Conservation (phyloP, 1,140 invertebrate genomes). For the Limonius californicus region DNA sequence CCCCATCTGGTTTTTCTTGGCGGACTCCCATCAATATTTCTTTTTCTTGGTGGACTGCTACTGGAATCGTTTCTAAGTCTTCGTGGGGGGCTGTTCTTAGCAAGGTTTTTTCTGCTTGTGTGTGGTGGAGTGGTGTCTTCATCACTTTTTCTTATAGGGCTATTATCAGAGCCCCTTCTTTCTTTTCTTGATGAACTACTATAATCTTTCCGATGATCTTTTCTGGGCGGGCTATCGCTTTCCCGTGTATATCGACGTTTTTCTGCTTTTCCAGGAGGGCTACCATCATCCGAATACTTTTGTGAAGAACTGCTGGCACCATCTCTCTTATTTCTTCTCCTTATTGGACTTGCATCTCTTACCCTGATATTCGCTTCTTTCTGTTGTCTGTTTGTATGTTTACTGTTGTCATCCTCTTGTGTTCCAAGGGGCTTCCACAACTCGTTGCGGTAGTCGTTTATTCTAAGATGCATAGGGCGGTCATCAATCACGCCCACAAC, state of each 20-base stretch:
- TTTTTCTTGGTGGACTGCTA: slow-evolving; percentile 23
- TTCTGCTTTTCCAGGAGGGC: slow-evolving; percentile 25
- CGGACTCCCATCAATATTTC: slow-evolving; percentile 25
- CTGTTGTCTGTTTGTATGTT: too few relatives aligned
- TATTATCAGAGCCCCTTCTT: slow-evolving; percentile 3
- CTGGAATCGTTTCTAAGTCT: slow-evolving; percentile 32
- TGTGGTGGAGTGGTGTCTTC: slow-evolving; percentile 26
- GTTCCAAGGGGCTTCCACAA: slow-evolving; percentile 69
- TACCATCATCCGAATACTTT: slow-evolving; percentile 28
- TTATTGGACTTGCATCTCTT: too few relatives aligned
- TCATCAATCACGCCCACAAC: slow-evolving; percentile 90
- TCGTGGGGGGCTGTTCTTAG: slow-evolving; percentile 31
- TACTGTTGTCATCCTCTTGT: neutral
- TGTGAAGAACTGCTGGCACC: slow-evolving; percentile 25
- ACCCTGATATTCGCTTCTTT: too few relatives aligned
- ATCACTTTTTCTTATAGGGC: slow-evolving; percentile 32
- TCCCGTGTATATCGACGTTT: slow-evolving; percentile 17
- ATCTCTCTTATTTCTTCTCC: too few relatives aligned
- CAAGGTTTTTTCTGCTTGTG: slow-evolving; percentile 12
- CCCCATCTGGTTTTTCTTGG: slow-evolving; percentile 20
- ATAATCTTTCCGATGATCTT: too few relatives aligned
- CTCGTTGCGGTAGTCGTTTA: slow-evolving; percentile 60
- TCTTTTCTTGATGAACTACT: too few relatives aligned
- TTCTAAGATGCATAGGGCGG: slow-evolving; percentile 63
- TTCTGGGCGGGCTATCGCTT: too few relatives aligned